Evolutionary conservation across 2,888 invertebrate species (phyloP).

Genomic region (Dicyrtoma fusca): DNA sequence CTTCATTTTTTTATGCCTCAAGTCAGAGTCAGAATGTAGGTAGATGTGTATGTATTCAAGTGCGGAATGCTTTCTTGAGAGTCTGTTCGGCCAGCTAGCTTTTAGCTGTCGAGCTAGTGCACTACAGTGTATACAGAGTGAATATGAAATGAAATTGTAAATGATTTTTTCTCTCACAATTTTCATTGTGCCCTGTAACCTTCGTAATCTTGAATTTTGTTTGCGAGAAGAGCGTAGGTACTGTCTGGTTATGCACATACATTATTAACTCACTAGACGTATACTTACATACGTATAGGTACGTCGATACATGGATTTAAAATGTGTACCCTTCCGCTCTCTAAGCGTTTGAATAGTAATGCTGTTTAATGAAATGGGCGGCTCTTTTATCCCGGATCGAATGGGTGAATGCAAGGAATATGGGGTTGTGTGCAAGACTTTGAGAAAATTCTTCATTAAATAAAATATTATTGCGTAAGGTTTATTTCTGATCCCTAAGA

Average conservation of each 20-base stretch:
- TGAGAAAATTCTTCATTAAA: too few relatives aligned
- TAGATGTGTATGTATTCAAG: constrained; percentile 16
- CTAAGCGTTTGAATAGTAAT: neutral
- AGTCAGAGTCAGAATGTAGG: constrained; percentile 9
- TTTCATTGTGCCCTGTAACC: constrained; percentile 18
- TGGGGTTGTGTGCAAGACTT: neutral
- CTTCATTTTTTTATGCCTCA: constrained; percentile 12
- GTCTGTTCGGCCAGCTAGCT: neutral
- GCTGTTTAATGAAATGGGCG: constrained; percentile 26
- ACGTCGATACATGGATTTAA: too few relatives aligned
- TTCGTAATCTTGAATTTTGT: neutral
- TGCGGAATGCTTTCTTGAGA: neutral
- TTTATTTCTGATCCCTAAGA: too few relatives aligned
- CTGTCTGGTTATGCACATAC: too few relatives aligned
- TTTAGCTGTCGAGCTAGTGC: neutral
- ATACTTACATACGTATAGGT: too few relatives aligned
- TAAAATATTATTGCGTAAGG: too few relatives aligned
- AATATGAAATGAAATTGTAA: constrained; percentile 18
- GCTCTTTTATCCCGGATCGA: constrained; percentile 12
- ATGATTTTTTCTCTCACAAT: too few relatives aligned
- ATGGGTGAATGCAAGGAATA: constrained; percentile 1
- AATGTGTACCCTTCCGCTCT: too few relatives aligned
- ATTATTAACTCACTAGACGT: too few relatives aligned
- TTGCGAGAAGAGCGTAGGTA: too few relatives aligned
- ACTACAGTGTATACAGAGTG: neutral